Base-by-base conservation (phyloP, 2,797 vertebrate genomes). In the Botia almorhae region DNA sequence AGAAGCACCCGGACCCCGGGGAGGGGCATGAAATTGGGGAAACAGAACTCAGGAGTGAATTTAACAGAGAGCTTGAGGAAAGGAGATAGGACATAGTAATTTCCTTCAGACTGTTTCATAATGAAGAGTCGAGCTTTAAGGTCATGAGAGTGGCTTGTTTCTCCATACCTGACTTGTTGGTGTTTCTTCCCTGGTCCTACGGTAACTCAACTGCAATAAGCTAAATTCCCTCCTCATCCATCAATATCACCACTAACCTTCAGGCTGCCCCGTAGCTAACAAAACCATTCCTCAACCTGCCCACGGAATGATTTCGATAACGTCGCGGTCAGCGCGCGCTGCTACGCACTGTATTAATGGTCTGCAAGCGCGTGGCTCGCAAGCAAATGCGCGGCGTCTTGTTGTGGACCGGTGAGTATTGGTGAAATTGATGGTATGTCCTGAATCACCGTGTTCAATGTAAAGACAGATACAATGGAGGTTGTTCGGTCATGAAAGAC, bases 271-370 rank as follows among this genome's bases (percentile, higher is more conserved):
- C 53, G 67, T 80, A 74, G 70, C 61, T 80, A 74, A 74, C 78
- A 67, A 80, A 70, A 80, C 60, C 61, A 80, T 80, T 74, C 50
- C 23, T 80, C 78, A 80, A 68, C 51, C 70, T 80, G 70, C 36
- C 76, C 48, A 33, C 4, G 63, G 68, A 79, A 80, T 74, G 70
- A 80, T 69, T 58, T 51, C 33, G 63, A 74, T 73, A 80, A 58
- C 78, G 74, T 80, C 78, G 13, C 60, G 56, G 60, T 7, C 46
- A 36, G 58, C 51, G 19, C 50, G 39, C n/a, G 33, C 56, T 19
- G 1, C 51, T 33, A 68, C 8, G 8, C 12, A 73, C 23, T 58
- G 60, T 80, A 74, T 39, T 58, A 80, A 80, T 68, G 70, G 63
- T 61, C 48, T 56, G 56, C 51, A 56, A 46, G 19, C 23, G 56